A percentile compares a stretch with the other conserved stretches of the same genome.
Evolutionary conservation across 2,888 invertebrate species (phyloP).

Genomic region (Plebejus anna): DNA sequence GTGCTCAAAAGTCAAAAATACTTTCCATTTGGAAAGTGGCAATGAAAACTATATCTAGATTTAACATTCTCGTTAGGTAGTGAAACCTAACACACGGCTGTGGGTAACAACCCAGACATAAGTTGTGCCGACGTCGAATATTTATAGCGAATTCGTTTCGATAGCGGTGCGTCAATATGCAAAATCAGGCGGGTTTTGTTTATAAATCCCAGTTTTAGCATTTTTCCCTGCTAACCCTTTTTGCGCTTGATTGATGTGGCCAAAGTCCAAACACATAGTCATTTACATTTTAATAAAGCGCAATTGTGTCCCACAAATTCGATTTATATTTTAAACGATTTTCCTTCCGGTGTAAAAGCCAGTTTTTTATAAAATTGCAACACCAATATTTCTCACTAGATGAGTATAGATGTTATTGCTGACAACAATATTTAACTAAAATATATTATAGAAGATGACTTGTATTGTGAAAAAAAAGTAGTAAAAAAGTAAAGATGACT

Average conservation of each 20-base stretch:
- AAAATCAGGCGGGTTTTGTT: conserved; percentile 41
- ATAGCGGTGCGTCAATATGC: conserved; percentile 26
- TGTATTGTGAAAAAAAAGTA: neutral
- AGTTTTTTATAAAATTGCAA: neutral
- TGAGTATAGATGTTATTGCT: neutral
- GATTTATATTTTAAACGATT: neutral
- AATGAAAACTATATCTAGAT: conserved; percentile 1
- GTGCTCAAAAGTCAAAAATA: neutral
- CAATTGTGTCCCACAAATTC: neutral
- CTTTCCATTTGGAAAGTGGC: neutral
- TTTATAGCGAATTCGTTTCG: conserved; percentile 25
- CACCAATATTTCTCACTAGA: neutral
- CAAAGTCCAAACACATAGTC: conserved; percentile 68
- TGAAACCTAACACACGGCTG: neutral
- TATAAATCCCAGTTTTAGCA: conserved; percentile 67
- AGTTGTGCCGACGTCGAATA: conserved; percentile 20
- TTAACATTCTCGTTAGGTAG: neutral
- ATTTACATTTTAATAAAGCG: conserved; percentile 68
- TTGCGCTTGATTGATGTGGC: conserved; percentile 52
- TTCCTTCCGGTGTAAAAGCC: neutral
- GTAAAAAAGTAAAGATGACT: neutral
- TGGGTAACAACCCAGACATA: conserved; percentile 5
- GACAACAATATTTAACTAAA: neutral
- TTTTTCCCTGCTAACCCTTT: conserved; percentile 52
- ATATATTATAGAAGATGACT: neutral